Base-by-base conservation (phyloP, 2,888 invertebrate species). In the Sympetrum striolatum region DNA sequence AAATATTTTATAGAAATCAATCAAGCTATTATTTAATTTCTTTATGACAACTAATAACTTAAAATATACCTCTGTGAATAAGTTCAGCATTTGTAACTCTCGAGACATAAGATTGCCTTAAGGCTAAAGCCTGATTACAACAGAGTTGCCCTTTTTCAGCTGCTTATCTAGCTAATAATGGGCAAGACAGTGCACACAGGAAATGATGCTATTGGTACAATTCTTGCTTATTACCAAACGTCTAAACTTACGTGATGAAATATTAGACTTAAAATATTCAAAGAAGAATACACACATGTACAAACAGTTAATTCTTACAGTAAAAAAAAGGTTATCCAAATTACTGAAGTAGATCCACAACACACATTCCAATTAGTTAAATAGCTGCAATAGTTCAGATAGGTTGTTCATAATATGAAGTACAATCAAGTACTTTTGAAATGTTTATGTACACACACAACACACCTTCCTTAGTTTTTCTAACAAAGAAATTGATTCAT, bases 291-390 rank as follows among this genome's bases (percentile, higher is more conserved):
- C 86, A 86, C 86, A 86, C 86, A 86, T 86, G 86, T 86, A 86
- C 86, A 86, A 86, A 86, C 86, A 86, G 86, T 86, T 86, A 86
- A 86, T 86, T 86, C 86, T 86, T 86, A 86, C 60, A 64, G 86
- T 86, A 86, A 86, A 86, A 86, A 86, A 86, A 86, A 86, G 35
- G 86, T 86, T 86, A 86, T 86, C 86, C 86, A 86, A 86, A 86
- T 86, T 86, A 86, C 60, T 86, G 86, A 86, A 86, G 86, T 86
- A 86, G 86, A 86, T 86, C 86, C 86, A 86, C 86, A 86, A 86
- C 86, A 86, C 86, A 86, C 86, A 86, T 86, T 86, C 86, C 86
- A 86, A 86, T 86, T 86, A 86, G 86, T 86, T 86, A 86, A 86
- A 86, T 86, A 86, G 86, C 86, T 86, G 86, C 86, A 86, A 86